Evolutionary conservation across 1,140 invertebrate genomes (phyloP).

Genomic region (Drosophila pectinifera): DNA sequence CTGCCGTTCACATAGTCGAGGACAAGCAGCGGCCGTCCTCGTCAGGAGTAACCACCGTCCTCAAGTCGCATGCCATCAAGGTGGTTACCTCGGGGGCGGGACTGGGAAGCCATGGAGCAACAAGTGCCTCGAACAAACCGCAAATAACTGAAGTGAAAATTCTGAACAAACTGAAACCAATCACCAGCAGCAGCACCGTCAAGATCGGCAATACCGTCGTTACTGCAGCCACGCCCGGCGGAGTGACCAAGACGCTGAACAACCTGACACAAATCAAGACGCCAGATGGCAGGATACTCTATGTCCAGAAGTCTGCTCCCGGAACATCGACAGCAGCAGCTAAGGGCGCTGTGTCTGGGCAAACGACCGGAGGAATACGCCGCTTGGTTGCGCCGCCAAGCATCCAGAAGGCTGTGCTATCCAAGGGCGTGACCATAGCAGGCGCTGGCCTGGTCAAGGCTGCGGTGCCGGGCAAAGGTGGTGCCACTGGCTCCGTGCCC

Average conservation of each 20-base stretch:
- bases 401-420: slow-evolving; percentile 57
- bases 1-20: slow-evolving; percentile 55
- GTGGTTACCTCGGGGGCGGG: slow-evolving; percentile 38
- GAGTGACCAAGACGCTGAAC: slow-evolving; percentile 26
- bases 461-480: slow-evolving; percentile 10
- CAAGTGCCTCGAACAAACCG: slow-evolving; percentile 7
- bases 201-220: slow-evolving; percentile 59
- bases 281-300: slow-evolving; percentile 60
- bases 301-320: slow-evolving; percentile 48
- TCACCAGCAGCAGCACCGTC: slow-evolving; percentile 23
- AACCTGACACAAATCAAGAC: slow-evolving; percentile 66
- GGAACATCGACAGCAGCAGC: neutral
- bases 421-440: slow-evolving; percentile 48
- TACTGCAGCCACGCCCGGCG: neutral
- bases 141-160: slow-evolving; percentile 58
- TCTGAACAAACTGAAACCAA: slow-evolving; percentile 55
- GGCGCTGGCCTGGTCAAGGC: slow-evolving; percentile 57
- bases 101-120: neutral
- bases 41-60: slow-evolving; percentile 33
- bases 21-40: slow-evolving; percentile 51
- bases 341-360: slow-evolving; percentile 13
- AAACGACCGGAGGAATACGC: slow-evolving; percentile 20
- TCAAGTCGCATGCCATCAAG: slow-evolving; percentile 51
- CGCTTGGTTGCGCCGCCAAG: slow-evolving; percentile 29
- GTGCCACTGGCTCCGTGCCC: slow-evolving; percentile 3